phyloP scores from a whole-genome alignment of 1,140 invertebrate genomes.

The Sycophila sp. region DNA sequence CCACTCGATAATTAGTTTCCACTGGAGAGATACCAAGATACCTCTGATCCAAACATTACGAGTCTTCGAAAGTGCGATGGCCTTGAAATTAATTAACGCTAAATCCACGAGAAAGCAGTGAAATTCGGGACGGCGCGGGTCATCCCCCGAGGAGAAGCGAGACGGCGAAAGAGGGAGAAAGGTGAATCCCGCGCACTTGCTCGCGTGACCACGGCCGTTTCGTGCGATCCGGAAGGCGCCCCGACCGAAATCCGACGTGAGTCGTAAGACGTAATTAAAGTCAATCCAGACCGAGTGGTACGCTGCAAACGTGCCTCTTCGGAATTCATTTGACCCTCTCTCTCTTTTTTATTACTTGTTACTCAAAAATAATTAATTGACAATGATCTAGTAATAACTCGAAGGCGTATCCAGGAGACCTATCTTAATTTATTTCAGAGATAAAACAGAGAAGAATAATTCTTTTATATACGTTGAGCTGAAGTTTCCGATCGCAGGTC shows the following conservation, averaged over 20 bases:
- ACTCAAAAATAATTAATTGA: too few relatives aligned
- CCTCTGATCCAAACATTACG: background rate
- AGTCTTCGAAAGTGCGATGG: constrained; percentile 45
- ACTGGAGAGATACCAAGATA: background rate
- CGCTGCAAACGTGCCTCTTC: too few relatives aligned
- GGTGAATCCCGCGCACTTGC: constrained; percentile 24
- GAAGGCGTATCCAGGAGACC: too few relatives aligned
- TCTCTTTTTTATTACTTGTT: too few relatives aligned
- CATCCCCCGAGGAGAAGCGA: constrained; percentile 37
- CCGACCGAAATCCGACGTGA: constrained; percentile 13
- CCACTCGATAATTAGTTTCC: constrained; percentile 10
- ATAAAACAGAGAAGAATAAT: too few relatives aligned
- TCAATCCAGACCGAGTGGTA: constrained; percentile 1
- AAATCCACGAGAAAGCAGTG: constrained; percentile 44
- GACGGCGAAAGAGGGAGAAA: constrained; percentile 18
- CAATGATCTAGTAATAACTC: too few relatives aligned
- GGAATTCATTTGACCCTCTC: too few relatives aligned
- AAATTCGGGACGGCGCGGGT: constrained; percentile 31
- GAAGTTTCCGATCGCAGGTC: too few relatives aligned
- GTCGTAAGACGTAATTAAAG: constrained; percentile 44
- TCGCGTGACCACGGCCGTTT: constrained; percentile 16
- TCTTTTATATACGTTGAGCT: too few relatives aligned
- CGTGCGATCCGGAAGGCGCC: constrained; percentile 9
- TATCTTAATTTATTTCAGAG: too few relatives aligned
- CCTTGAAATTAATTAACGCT: constrained; percentile 52